A percentile compares a stretch with the other conserved stretches of the same genome.
phyloP scores from a whole-genome alignment of 2,888 invertebrate genomes.

The Drosophila incognita region DNA sequence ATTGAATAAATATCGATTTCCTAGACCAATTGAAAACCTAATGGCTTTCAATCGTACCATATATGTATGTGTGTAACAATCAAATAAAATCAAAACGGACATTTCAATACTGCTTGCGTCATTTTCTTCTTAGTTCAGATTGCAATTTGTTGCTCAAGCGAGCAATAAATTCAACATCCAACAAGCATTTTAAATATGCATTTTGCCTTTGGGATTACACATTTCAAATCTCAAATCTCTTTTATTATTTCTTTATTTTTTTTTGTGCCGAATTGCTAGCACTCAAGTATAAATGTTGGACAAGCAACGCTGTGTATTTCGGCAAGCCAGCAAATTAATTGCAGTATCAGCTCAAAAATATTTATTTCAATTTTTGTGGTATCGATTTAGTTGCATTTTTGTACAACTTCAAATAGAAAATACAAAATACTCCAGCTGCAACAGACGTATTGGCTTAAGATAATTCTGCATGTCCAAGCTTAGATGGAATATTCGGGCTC shows the following conservation, averaged over 20 bases:
- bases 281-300: slow-evolving; percentile 31
- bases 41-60: neutral
- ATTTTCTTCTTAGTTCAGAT: slow-evolving; percentile 8
- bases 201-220: slow-evolving; percentile 33
- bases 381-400: slow-evolving; percentile 36
- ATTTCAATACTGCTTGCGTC: slow-evolving; percentile 8
- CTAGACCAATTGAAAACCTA: neutral
- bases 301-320: slow-evolving; percentile 13
- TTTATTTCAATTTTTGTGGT: slow-evolving; percentile 20
- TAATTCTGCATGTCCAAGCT: slow-evolving; percentile 10
- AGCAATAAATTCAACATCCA: slow-evolving; percentile 3
- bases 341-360: slow-evolving; percentile 48
- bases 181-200: slow-evolving; percentile 23
- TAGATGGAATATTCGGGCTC: slow-evolving; percentile 1
- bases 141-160: slow-evolving; percentile 7
- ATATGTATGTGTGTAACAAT: neutral
- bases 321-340: slow-evolving; percentile 56
- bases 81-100: slow-evolving; percentile 4
- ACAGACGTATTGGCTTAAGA: slow-evolving; percentile 22
- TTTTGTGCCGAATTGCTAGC: slow-evolving; percentile 14
- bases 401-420: slow-evolving; percentile 10
- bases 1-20: neutral
- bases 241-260: slow-evolving; percentile 8
- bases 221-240: slow-evolving; percentile 1
- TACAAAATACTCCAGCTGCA: neutral